phyloP scores from a whole-genome alignment of 2,797 vertebrate species.

The Huso huso region DNA sequence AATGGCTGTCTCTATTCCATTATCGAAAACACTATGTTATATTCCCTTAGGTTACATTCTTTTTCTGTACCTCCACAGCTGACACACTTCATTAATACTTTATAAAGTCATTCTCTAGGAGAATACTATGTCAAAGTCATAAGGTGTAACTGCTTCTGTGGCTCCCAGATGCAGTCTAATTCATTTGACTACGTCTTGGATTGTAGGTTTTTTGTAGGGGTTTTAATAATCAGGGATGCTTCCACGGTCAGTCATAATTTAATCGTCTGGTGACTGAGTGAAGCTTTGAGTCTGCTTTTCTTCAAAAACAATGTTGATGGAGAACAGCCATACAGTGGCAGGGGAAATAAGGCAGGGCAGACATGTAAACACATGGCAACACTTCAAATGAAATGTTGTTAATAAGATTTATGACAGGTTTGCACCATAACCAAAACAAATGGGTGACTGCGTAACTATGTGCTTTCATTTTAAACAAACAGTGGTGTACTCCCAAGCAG shows the following conservation, averaged over 20 bases:
- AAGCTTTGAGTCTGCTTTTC: constrained; percentile 11
- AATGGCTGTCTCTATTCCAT: constrained; percentile 19
- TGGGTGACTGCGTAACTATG: neutral
- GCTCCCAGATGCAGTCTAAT: constrained; percentile 23
- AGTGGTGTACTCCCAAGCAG: neutral
- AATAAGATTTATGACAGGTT: neutral
- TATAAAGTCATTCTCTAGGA: constrained; percentile 37
- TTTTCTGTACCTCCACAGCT: constrained; percentile 26
- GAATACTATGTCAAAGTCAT: constrained; percentile 34
- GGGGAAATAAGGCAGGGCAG: neutral
- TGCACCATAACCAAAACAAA: neutral
- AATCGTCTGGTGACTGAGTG: constrained; percentile 20
- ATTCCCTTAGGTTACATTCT: constrained; percentile 26
- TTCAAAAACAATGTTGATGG: neutral
- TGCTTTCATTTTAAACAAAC: neutral
- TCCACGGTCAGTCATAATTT: constrained; percentile 27
- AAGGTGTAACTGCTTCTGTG: constrained; percentile 24
- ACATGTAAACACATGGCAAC: neutral
- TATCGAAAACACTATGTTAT: constrained; percentile 16
- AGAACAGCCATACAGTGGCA: neutral
- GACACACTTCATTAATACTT: constrained; percentile 38
- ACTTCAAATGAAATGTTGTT: neutral
- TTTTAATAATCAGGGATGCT: constrained; percentile 22
- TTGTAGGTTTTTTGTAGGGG: constrained; percentile 15
- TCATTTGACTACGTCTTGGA: constrained; percentile 27